Base-by-base conservation (phyloP, 1,140 invertebrate species). In the Orchestia grillus region DNA sequence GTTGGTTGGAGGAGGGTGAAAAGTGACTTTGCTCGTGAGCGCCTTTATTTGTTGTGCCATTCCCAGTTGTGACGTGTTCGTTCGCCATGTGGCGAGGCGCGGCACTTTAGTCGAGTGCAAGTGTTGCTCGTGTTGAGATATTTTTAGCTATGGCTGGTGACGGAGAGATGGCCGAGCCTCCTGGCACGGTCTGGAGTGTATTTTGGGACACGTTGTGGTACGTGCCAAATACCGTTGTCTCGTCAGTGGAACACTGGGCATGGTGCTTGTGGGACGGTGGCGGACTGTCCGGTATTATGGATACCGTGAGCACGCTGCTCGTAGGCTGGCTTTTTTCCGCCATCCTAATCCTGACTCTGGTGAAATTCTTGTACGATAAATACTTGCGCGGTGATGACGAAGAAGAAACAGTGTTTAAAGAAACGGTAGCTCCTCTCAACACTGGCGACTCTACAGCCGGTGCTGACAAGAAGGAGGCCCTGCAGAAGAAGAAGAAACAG, bases 261-360 rank as follows among this genome's bases (percentile, higher is more conserved):
- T 94, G 92, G 92, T 94, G 92, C 11, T 94, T 94, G 92, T 45
- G 92, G 92, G 92, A 44, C 92, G 92, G 92, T 47, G 92, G 92
- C 36, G 41, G 6, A 0, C 28, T 91, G 19, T 45, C 92, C 92
- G 92, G 44, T 44, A 47, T 45, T 6, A 94, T 94, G 92, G 92
- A 94, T 45, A 94, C 92, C 43, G 41, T 94, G 36, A 94, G 47
- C 92, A 94, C 92, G 43, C 44, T 94, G 92, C 92, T 94, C 44
- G 43, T 94, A 40, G 92, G 92, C 44, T 94, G 92, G 92, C 92
- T 94, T 28, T 47, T 94, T 40, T 94, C 92, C 4, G 43, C 92
- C 92, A 44, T 94, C 36, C 92, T 94, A 3, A 94, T 94, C 41
- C 44, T 94, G 44, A 44, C 36, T 4, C 44, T 94, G 11, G 6